Evolutionary conservation across 2,113 vertebrate species (phyloP).

Genomic region (Phrynocephalus versicolor): DNA sequence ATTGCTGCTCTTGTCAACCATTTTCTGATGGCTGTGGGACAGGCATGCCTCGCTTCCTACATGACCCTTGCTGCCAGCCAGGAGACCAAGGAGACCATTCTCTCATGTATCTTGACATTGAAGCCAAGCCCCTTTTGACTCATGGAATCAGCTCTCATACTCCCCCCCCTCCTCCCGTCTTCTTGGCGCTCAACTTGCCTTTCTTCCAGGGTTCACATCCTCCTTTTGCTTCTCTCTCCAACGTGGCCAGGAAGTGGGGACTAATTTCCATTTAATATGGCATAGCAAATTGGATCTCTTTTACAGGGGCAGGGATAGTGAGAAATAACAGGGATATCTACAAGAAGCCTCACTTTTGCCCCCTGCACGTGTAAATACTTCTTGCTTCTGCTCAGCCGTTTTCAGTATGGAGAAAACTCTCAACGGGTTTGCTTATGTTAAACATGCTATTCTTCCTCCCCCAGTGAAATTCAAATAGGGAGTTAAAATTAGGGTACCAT

Average conservation of each 20-base stretch:
- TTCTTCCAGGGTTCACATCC: constrained; percentile 25
- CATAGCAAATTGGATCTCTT: neutral
- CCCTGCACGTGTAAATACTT: neutral
- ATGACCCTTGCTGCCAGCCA: constrained; percentile 12
- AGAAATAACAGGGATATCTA: neutral
- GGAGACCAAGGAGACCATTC: constrained; percentile 14
- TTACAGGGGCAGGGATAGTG: neutral
- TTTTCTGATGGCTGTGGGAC: constrained; percentile 24
- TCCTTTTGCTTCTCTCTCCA: neutral
- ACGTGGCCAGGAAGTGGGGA: constrained; percentile 13
- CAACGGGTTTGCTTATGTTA: neutral
- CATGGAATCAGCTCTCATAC: neutral
- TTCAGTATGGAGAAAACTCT: neutral
- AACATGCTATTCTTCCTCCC: neutral
- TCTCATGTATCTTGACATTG: constrained; percentile 12
- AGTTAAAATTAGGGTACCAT: neutral
- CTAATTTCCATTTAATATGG: neutral
- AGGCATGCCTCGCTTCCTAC: constrained; percentile 50
- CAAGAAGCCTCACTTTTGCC: neutral
- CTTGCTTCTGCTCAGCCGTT: neutral
- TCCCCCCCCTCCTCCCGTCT: neutral
- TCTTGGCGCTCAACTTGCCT: constrained; percentile 15
- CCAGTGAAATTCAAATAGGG: neutral
- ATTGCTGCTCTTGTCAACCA: constrained; percentile 27
- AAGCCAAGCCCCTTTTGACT: constrained; percentile 14